These are phyloP conservation scores for Conistra vaccinii DNA, from an alignment of 2,888 invertebrate genomes.

Conservation along the genomic window DNA sequence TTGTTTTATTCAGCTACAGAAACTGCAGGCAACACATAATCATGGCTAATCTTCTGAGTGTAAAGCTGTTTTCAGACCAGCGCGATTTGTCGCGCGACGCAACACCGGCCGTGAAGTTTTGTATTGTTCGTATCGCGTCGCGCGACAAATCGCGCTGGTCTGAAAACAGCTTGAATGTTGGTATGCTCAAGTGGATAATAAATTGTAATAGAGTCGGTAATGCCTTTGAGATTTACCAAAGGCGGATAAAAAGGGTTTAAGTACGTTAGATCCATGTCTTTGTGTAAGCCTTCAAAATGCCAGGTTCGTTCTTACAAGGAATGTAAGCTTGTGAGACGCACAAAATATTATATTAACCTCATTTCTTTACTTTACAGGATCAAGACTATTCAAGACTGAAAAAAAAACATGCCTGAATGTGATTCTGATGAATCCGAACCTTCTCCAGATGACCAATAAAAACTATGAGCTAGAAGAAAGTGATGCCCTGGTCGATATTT, in stretches of 20 bases:
- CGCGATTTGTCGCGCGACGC: too few species aligned
- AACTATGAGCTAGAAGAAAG: too few species aligned
- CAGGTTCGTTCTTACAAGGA: background rate
- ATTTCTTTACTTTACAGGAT: background rate
- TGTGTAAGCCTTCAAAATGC: background rate
- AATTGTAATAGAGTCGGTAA: conserved; percentile 1
- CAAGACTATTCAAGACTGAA: background rate
- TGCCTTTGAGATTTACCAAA: background rate
- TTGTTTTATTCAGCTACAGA: background rate
- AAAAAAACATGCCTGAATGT: too few species aligned
- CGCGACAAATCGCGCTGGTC: too few species aligned
- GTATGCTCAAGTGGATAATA: conserved; percentile 15
- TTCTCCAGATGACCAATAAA: background rate
- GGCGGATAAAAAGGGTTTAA: conserved; percentile 13
- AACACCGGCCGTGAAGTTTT: too few species aligned
- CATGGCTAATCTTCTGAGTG: too few species aligned
- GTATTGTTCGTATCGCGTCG: too few species aligned
- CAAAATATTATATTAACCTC: background rate
- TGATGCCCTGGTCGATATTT: too few species aligned
- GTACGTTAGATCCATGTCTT: background rate
- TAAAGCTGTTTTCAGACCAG: too few species aligned
- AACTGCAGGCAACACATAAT: background rate
- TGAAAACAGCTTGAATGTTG: too few species aligned
- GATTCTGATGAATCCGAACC: background rate
- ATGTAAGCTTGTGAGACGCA: background rate